Evolutionary conservation across 2,797 vertebrate species (phyloP).

Genomic region (Rhinichthys osculus): DNA sequence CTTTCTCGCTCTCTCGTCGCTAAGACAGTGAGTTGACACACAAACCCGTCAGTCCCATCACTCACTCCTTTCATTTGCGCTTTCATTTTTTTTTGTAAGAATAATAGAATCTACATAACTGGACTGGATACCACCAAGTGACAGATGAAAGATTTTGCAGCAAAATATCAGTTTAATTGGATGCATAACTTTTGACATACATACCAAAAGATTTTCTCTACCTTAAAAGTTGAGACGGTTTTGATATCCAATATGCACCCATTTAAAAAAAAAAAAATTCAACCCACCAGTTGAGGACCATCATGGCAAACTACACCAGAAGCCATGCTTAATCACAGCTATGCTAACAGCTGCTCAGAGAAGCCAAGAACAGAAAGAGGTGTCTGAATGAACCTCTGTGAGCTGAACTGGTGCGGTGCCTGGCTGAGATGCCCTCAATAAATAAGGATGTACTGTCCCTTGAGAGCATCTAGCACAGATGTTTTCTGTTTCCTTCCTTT

Average conservation of each 20-base stretch:
- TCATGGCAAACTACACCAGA: background rate
- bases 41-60: too few relatives aligned
- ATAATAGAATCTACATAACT: background rate
- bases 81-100: too few relatives aligned
- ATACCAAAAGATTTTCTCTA: background rate
- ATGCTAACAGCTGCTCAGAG: constrained; percentile 24
- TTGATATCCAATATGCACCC: background rate
- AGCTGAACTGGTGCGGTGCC: constrained; percentile 22
- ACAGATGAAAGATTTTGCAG: background rate
- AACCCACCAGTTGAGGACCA: background rate
- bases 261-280: too few relatives aligned
- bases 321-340: background rate
- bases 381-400: constrained; percentile 39
- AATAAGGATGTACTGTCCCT: constrained; percentile 36
- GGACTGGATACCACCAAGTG: background rate
- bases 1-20: too few relatives aligned
- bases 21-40: too few relatives aligned
- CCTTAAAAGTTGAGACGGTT: background rate
- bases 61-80: too few relatives aligned
- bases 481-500: constrained; percentile 50
- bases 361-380: constrained; percentile 30
- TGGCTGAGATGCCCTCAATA: constrained; percentile 42
- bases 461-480: constrained; percentile 51
- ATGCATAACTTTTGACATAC: background rate
- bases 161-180: background rate